Percentiles rank a stretch among this genome's conserved stretches.
Conservation (phyloP, 2,888 invertebrate species). For the Ormyrus thymus region DNA sequence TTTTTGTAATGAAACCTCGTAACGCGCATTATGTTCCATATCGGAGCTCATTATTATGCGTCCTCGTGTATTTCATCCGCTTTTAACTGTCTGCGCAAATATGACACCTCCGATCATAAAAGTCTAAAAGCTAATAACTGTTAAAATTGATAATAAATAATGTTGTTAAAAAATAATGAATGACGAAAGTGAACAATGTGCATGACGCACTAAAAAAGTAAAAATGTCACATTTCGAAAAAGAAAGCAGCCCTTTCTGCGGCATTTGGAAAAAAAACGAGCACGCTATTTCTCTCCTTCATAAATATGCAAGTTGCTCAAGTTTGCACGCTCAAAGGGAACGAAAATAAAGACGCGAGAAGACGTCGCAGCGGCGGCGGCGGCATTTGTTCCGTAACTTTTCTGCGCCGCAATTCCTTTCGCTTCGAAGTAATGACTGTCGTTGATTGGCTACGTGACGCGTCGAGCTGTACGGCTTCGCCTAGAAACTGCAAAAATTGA, state of each 20-base stretch:
- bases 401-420: slow-evolving; percentile 59
- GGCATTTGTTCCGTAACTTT: slow-evolving; percentile 37
- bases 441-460: slow-evolving; percentile 65
- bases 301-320: slow-evolving; percentile 47
- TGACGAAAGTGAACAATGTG: too few species aligned
- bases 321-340: slow-evolving; percentile 33
- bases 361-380: slow-evolving; percentile 4
- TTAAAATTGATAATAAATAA: slow-evolving; percentile 36
- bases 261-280: slow-evolving; percentile 17
- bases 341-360: slow-evolving; percentile 39
- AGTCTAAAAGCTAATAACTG: neutral
- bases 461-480: slow-evolving; percentile 38
- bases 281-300: slow-evolving; percentile 7
- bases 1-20: neutral
- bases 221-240: neutral
- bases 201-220: too few species aligned
- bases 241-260: neutral
- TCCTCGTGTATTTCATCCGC: slow-evolving; percentile 10
- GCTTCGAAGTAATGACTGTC: slow-evolving; percentile 61
- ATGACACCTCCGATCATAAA: neutral
- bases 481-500: slow-evolving; percentile 43
- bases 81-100: slow-evolving; percentile 7
- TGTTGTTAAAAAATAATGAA: neutral
- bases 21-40: neutral
- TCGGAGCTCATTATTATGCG: neutral